phyloP scores from a whole-genome alignment of 2,888 invertebrate species.

The Eucriotettix oculatus region DNA sequence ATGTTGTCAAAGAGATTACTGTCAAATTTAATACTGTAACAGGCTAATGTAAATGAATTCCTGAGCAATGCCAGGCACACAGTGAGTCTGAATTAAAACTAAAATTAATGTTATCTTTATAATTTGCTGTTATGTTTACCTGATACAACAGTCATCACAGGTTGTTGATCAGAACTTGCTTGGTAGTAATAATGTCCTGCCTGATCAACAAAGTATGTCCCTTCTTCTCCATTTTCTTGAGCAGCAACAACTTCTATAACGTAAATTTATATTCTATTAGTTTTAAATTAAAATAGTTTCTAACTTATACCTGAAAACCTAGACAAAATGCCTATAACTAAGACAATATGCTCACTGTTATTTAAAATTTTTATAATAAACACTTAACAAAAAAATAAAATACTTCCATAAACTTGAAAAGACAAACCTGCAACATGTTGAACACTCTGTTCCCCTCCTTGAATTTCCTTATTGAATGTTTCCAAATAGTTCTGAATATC shows the following conservation, averaged over 20 bases:
- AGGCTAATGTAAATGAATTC: no score
- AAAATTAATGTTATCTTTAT: not conserved
- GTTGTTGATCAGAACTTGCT: slow-evolving; percentile 44
- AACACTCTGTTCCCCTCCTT: slow-evolving; percentile 28
- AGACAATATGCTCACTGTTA: no score
- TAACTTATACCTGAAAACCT: no score
- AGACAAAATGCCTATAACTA: no score
- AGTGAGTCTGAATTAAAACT: no score
- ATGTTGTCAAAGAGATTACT: no score
- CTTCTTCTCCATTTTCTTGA: slow-evolving; percentile 33
- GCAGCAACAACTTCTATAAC: slow-evolving; percentile 16
- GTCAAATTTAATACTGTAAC: no score
- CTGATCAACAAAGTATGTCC: slow-evolving; percentile 68
- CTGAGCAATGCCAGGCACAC: no score
- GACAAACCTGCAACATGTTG: slow-evolving; percentile 25
- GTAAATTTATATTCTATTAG: no score
- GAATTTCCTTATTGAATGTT: slow-evolving; percentile 67
- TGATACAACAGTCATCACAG: slow-evolving; percentile 44
- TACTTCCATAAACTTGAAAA: not conserved
- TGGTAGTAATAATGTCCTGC: slow-evolving; percentile 72
- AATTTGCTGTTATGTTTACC: slow-evolving; percentile 15
- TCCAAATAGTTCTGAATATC: slow-evolving; percentile 68
- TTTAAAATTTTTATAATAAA: no score
- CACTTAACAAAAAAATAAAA: no score
- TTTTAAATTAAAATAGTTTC: no score